Evolutionary conservation across 2,888 invertebrate species (phyloP).

Genomic region (Adelphocoris suturalis): DNA sequence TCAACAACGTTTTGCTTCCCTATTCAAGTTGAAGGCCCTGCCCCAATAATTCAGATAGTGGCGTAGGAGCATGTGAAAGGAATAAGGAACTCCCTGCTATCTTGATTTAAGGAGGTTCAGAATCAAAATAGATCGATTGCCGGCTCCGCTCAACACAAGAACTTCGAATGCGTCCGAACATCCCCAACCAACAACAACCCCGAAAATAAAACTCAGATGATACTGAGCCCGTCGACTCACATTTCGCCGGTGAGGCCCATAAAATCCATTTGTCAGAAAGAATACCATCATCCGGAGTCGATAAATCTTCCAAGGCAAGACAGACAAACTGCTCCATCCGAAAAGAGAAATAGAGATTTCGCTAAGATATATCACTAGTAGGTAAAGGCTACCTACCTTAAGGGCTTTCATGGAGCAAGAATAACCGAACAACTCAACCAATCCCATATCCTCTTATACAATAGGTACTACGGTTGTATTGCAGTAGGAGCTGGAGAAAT

Average conservation of each 20-base stretch:
- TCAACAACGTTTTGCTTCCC: background rate
- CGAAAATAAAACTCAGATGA: background rate
- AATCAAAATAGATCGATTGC: background rate
- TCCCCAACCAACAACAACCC: background rate
- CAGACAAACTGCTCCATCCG: background rate
- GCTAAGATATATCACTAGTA: background rate
- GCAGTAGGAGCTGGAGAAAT: too few relatives aligned
- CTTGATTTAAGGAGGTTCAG: background rate
- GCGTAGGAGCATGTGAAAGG: background rate
- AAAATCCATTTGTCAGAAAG: background rate
- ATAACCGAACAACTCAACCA: too few relatives aligned
- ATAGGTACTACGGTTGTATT: too few relatives aligned
- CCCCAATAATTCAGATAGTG: constrained; percentile 25
- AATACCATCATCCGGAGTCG: background rate
- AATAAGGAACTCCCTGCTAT: background rate
- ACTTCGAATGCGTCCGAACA: background rate
- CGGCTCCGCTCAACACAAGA: background rate
- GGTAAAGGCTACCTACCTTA: too few relatives aligned
- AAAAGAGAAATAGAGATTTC: background rate
- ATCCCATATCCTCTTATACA: too few relatives aligned
- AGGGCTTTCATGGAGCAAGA: too few relatives aligned
- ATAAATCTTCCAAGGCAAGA: background rate
- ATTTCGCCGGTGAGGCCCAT: background rate
- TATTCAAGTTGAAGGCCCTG: background rate
- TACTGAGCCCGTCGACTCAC: background rate